Percentiles rank a stretch among this genome's conserved stretches.
Evolutionary conservation across 2,113 vertebrate species (phyloP).

Genomic region (Parus major): DNA sequence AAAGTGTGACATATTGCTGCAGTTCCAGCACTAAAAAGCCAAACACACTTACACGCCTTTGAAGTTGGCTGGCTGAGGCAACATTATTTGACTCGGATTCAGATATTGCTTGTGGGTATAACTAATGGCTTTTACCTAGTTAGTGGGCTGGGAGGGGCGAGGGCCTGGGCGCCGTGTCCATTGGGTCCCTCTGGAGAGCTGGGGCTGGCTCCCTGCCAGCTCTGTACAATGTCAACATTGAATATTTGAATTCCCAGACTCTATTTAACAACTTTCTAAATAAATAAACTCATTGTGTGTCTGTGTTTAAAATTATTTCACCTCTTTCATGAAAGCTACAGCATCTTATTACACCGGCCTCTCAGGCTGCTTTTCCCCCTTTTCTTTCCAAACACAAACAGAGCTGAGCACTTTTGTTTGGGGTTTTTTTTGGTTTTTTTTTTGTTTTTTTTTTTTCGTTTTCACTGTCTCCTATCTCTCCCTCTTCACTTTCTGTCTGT

Average conservation of each 20-base stretch:
- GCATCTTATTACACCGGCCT: conserved; percentile 76
- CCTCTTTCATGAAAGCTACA: conserved; percentile 78
- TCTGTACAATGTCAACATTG: conserved; percentile 96
- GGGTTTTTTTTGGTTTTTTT: not conserved
- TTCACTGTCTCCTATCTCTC: not conserved
- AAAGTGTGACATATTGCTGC: conserved; percentile 79
- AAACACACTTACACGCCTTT: conserved; percentile 82
- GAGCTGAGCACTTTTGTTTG: not conserved
- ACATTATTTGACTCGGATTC: conserved; percentile 76
- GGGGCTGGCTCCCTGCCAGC: conserved; percentile 84
- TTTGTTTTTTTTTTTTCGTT: not conserved
- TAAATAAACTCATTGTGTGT: conserved; percentile 95
- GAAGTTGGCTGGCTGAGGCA: conserved; percentile 74
- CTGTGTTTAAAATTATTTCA: conserved; percentile 89
- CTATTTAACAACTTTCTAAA: conserved; percentile 93
- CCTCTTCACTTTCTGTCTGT: not conserved
- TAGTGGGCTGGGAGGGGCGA: conserved; percentile 79
- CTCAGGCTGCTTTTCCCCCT: conserved; percentile 61
- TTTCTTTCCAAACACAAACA: conserved; percentile 69
- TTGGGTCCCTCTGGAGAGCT: conserved; percentile 77
- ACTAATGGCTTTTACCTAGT: conserved; percentile 84
- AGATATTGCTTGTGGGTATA: conserved; percentile 79
- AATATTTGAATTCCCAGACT: conserved; percentile 99
- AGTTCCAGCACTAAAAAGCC: conserved; percentile 79
- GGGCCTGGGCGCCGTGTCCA: conserved; percentile 78